Conservation (phyloP, 1,140 invertebrate species). For the Homarus americanus region DNA sequence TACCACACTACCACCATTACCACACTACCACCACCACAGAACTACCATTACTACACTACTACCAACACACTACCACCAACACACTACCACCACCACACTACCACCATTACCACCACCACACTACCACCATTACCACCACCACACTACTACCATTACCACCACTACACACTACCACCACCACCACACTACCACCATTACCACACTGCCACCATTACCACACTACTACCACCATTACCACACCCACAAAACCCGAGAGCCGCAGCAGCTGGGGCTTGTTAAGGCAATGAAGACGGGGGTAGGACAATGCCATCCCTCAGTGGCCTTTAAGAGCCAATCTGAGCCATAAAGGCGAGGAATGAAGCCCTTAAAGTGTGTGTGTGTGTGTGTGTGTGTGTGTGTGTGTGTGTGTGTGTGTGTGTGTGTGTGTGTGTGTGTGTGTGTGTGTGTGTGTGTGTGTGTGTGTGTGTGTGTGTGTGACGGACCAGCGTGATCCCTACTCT, state of each 20-base stretch:
- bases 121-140: neutral
- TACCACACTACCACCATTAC: too few species aligned
- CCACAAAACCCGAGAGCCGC: neutral
- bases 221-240: neutral
- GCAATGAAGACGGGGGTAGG: neutral
- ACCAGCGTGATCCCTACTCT: too few species aligned
- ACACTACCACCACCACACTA: too few species aligned
- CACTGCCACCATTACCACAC: neutral
- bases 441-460: neutral
- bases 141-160: neutral
- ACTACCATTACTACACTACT: too few species aligned
- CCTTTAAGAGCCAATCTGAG: neutral
- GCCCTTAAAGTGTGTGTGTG: neutral
- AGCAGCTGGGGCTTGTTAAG: constrained; percentile 3
- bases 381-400: neutral
- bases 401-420: neutral
- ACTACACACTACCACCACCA: too few species aligned
- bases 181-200: too few species aligned
- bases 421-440: neutral
- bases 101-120: neutral
- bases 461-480: neutral
- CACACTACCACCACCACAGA: too few species aligned
- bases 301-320: constrained; percentile 7
- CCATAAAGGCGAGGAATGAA: neutral
- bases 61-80: too few species aligned